Base-by-base conservation (phyloP, 2,888 invertebrate species). In the Notocelia uddmanniana region DNA sequence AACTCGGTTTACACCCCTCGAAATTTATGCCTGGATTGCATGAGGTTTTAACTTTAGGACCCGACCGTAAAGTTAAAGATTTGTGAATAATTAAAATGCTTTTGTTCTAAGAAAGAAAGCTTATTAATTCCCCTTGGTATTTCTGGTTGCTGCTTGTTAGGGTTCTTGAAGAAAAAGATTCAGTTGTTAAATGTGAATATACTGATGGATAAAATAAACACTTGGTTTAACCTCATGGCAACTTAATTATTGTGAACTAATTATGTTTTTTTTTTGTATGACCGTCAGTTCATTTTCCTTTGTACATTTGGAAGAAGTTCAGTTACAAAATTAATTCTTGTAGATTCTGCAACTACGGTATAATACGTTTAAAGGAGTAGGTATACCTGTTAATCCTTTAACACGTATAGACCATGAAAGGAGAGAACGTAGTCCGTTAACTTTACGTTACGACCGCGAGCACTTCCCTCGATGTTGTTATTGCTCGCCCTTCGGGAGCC, bases 401-500 rank as follows among this genome's bases (percentile, higher is more conserved):
- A 78, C 78, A 77, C 73, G 78, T 80, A 85, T 41, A 15, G 41
- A 41, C 41, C 41, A 41, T 87, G 85, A 80, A 83, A 81, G 84
- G 83, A 62, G 80, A 80, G 45, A 45, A 45, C 45, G 76, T 80
- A 78, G 75, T 77, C 81, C 81, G 83, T 85, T 83, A 82, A 83
- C 78, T 79, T 74, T 81, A 78, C 75, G 82, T 86, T 87, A 89
- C 83, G 88, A 67, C 54, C 81, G 76, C 78, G 79, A 84, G 84
- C 85, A 86, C 88, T 89, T 87, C 78, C 82, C 83, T 82, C 81
- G 76, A 85, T 86, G 85, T 87, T 86, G 85, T 89, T 90, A 89
- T 89, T 87, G 83, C 83, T 81, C 75, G 78, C 85, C 89, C 84
- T 86, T 83, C 78, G 86, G 88, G 89, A 88, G 84, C 86, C 86